Evolutionary conservation across 2,797 vertebrate species (phyloP), one percentile per base, ranked within the genome.

Genomic region (Rhinichthys osculus): DNA sequence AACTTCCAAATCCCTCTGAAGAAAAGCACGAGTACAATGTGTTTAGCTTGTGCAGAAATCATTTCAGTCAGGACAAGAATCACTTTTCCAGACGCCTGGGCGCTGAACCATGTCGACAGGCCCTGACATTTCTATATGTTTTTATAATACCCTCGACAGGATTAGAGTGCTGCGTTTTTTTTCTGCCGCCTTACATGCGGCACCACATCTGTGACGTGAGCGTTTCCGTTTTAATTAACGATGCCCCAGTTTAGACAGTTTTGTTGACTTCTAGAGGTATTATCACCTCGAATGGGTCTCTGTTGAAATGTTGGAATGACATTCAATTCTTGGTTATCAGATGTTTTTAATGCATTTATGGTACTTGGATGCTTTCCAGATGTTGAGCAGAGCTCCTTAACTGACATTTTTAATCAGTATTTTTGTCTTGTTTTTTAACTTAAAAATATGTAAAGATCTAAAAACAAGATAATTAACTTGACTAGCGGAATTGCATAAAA

Each of bases 1-100:
- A 92, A 90, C 89, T 87, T 88, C 30, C 78, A 92, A 85, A 84
- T 85, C 79, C 89, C 73, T 90, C 88, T 86, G 42, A 88, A 84
- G 84, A 76, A 90, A 90, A 91, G 87, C 84, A 89, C 87, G 87
- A 89, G 88, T 83, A 64, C 81, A 3, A 66, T 86, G 89, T 89
- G 88, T 92, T 91, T 90, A 88, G 88, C 87, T 91, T 91, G 54
- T 84, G 78, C 88, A 90, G 87, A 93, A 93, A 91, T 89, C 19
- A 88, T 87, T 91, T 79, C 17, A 54, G 89, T 89, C 87, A 86
- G 85, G 73, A 89, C 74, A 83, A 87, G 90, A 90, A 89, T 90
- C 78, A 82, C 78, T 91, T 92, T 88, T 89, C 76, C 85, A 85
- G 54, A 80, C 89, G 76, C 91, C 91, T 88, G 73, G 70, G 52